These are phyloP conservation scores for Hypotaenidia philippensis DNA, from an alignment of 2,797 vertebrate species.

Conservation along the genomic window DNA sequence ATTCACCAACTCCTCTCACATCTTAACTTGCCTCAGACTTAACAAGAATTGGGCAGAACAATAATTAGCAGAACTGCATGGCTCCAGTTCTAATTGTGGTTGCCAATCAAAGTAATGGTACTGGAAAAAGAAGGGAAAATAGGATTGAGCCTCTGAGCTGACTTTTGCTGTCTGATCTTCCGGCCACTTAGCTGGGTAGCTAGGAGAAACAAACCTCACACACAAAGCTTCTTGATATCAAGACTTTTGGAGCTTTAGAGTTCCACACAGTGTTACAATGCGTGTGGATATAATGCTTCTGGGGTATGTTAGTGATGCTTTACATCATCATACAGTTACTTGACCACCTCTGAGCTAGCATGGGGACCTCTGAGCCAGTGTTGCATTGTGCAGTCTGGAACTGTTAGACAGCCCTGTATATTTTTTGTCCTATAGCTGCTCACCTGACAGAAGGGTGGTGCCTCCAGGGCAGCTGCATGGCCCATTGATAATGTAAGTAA, in stretches of 20 bases:
- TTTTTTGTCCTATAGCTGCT: neutral
- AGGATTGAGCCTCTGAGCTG: neutral
- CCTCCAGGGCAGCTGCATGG: neutral
- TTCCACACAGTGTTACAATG: neutral
- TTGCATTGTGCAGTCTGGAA: neutral
- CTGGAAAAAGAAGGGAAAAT: neutral
- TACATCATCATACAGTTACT: no score
- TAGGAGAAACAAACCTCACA: neutral
- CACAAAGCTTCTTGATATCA: neutral
- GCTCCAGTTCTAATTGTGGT: neutral
- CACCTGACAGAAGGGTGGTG: neutral
- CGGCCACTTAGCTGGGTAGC: accelerated
- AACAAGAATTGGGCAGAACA: neutral
- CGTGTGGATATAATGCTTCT: neutral
- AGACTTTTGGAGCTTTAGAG: neutral
- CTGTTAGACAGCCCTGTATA: neutral
- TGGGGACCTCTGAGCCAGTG: neutral
- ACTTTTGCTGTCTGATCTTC: neutral
- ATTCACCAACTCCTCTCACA: neutral
- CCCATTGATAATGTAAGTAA: neutral
- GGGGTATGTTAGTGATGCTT: neutral
- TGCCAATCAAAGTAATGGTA: neutral
- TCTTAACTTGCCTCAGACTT: neutral
- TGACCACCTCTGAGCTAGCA: neutral
- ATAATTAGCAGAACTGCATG: neutral